Evolutionary conservation across 64 coral and sea anemone genomes (phyloP).

Genomic region (Actinia tenebrosa): DNA sequence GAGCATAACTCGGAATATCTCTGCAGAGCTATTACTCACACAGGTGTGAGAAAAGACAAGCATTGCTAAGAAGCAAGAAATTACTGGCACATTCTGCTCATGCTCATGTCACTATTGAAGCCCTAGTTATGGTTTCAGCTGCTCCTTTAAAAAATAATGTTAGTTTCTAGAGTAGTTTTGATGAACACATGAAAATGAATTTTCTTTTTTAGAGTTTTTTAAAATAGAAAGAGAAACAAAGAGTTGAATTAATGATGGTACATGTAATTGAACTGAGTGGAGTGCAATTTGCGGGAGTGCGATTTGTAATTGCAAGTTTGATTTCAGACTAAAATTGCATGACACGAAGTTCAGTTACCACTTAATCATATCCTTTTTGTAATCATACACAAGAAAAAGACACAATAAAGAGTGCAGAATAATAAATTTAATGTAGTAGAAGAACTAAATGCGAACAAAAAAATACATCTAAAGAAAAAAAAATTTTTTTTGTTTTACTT

Average conservation of each 20-base stretch:
- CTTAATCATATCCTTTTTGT: too few species aligned
- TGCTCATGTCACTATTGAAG: neutral
- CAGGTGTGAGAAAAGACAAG: constrained; percentile 20
- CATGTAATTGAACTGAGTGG: too few species aligned
- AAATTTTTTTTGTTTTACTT: too few species aligned
- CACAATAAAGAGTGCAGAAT: too few species aligned
- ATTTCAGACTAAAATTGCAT: too few species aligned
- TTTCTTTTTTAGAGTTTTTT: neutral
- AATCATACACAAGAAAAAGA: too few species aligned
- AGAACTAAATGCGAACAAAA: too few species aligned
- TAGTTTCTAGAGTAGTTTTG: neutral
- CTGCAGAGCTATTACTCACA: constrained; percentile 18
- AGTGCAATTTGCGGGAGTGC: too few species aligned
- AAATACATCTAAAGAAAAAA: too few species aligned
- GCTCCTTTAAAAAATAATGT: neutral
- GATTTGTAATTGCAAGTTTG: too few species aligned
- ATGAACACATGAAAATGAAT: constrained; percentile 10
- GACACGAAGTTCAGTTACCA: too few species aligned
- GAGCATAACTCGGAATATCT: constrained; percentile 14
- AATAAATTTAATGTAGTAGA: too few species aligned
- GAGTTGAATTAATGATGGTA: neutral
- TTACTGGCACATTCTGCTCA: neutral
- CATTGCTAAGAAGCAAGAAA: neutral
- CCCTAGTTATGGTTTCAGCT: neutral
- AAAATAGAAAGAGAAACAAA: neutral